Evolutionary conservation across 1,140 invertebrate species (phyloP).

Genomic region (Matsumurasca onukii): DNA sequence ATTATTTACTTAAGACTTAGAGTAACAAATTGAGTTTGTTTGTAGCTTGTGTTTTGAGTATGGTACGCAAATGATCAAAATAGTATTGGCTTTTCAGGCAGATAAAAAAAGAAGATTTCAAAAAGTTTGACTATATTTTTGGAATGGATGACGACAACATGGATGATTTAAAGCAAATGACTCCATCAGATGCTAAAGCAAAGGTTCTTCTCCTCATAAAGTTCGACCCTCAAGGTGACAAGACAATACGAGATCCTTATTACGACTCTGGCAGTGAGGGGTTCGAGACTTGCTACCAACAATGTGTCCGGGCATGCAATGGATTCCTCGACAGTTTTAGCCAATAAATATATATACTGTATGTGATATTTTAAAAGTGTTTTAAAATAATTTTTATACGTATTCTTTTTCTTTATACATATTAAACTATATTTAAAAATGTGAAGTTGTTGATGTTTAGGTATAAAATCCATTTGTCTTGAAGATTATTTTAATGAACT

Average conservation of each 20-base stretch:
- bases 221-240: constrained; percentile 75
- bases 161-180: constrained; percentile 59
- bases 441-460: too few species aligned
- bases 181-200: constrained; percentile 62
- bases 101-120: constrained; percentile 50
- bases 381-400: too few species aligned
- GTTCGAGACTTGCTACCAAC: constrained; percentile 72
- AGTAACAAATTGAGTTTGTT: too few species aligned
- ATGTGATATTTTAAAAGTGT: too few species aligned
- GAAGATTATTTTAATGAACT: too few species aligned
- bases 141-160: constrained; percentile 90
- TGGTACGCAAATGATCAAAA: too few species aligned
- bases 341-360: constrained; percentile 13
- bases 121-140: constrained; percentile 81
- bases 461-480: too few species aligned
- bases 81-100: constrained; percentile 51
- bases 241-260: constrained; percentile 85
- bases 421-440: too few species aligned
- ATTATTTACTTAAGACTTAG: too few species aligned
- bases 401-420: too few species aligned
- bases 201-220: constrained; percentile 75
- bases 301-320: constrained; percentile 64
- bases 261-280: constrained; percentile 66
- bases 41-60: too few species aligned
- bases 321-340: constrained; percentile 58